These are phyloP conservation scores for Rhinoderma darwinii DNA, from an alignment of 2,113 vertebrate species.

Conservation along the genomic window DNA sequence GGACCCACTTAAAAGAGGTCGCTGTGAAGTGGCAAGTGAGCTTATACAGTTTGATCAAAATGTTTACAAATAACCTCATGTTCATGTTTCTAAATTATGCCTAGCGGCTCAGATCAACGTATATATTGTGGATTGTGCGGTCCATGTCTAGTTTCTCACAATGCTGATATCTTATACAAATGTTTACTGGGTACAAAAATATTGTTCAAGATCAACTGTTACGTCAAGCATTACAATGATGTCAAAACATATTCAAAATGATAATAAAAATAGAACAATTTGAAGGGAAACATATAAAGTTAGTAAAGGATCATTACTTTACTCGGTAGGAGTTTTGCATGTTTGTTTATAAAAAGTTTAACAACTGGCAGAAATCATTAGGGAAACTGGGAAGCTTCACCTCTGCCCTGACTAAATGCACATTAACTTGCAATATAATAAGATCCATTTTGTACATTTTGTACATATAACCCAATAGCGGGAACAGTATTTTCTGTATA, in stretches of 20 bases:
- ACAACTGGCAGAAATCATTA: background rate
- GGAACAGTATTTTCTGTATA: background rate
- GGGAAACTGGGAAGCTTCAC: background rate
- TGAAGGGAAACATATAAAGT: background rate
- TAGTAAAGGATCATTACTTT: too few species aligned
- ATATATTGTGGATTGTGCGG: too few species aligned
- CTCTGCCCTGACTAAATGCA: constrained; percentile 19
- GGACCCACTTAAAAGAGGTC: too few species aligned
- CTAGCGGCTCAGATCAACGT: too few species aligned
- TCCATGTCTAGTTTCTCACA: too few species aligned
- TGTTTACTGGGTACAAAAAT: background rate
- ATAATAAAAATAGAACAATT: background rate
- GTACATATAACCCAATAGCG: background rate
- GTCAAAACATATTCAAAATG: background rate
- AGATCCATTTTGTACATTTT: background rate
- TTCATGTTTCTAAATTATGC: too few species aligned
- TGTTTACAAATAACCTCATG: too few species aligned
- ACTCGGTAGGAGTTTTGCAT: background rate
- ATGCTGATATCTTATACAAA: background rate
- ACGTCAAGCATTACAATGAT: background rate
- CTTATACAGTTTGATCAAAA: too few species aligned
- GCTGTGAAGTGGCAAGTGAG: too few species aligned
- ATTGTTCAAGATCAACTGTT: background rate
- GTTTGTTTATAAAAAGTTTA: constrained; percentile 11
- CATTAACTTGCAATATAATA: constrained; percentile 12